Evolutionary conservation across 2,113 vertebrate species (phyloP).

Genomic region (Egretta garzetta): DNA sequence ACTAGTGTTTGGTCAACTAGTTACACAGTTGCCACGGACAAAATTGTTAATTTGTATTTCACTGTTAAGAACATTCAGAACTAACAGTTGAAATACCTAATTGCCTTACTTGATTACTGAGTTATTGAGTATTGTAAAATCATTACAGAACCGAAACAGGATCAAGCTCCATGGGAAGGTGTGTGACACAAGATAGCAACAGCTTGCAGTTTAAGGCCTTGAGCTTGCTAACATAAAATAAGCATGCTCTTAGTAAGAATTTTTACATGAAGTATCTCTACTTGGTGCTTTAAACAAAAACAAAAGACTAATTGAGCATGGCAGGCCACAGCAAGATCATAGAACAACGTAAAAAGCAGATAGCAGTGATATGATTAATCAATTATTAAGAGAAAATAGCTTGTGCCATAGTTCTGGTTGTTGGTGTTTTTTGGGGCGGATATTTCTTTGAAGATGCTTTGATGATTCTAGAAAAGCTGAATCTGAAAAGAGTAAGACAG

Average conservation of each 20-base stretch:
- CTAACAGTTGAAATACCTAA: background rate
- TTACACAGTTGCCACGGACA: background rate
- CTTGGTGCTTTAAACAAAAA: background rate
- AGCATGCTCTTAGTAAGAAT: background rate
- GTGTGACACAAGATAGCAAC: fast-evolving
- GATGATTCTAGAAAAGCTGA: background rate
- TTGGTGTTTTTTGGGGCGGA: fast-evolving
- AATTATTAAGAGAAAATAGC: background rate
- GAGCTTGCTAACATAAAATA: fast-evolving
- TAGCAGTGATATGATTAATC: background rate
- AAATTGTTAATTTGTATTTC: background rate
- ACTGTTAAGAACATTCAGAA: background rate
- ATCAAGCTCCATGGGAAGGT: background rate
- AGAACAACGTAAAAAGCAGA: background rate
- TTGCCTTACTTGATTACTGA: background rate
- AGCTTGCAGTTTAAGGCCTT: background rate
- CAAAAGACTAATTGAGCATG: background rate
- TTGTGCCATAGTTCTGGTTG: background rate
- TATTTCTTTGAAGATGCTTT: background rate
- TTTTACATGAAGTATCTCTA: fast-evolving
- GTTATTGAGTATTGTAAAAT: background rate
- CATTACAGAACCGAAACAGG: background rate
- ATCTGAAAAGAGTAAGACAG: background rate
- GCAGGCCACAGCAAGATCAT: background rate
- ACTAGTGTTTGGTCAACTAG: background rate